Conservation (phyloP, 2,888 invertebrate genomes). For the Drosophila glabriapex region DNA sequence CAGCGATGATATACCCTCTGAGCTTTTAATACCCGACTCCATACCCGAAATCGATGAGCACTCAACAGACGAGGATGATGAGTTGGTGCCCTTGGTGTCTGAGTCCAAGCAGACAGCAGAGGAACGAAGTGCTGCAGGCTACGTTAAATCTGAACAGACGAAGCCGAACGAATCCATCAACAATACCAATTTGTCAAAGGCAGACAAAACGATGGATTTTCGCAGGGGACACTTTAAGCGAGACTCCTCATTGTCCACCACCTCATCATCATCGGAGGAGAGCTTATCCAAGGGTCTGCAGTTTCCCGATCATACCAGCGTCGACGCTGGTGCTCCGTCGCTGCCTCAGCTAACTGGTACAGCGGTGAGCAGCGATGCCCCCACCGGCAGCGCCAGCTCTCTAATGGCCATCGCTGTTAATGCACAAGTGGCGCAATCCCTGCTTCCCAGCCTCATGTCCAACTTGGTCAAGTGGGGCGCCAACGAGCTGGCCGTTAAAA, state of each 20-base stretch:
- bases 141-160: background rate
- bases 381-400: constrained; percentile 26
- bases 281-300: constrained; percentile 84
- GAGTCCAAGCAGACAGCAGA: constrained; percentile 14
- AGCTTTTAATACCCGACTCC: constrained; percentile 83
- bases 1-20: constrained; percentile 85
- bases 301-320: constrained; percentile 81
- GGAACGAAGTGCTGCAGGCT: background rate
- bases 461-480: constrained; percentile 79
- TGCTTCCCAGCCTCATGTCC: constrained; percentile 79
- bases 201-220: constrained; percentile 73
- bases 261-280: constrained; percentile 85
- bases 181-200: constrained; percentile 12
- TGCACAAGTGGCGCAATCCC: constrained; percentile 70
- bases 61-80: constrained; percentile 82
- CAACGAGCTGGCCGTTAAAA: background rate
- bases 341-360: constrained; percentile 53
- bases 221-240: constrained; percentile 84
- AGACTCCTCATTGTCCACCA: constrained; percentile 83
- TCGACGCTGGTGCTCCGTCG: constrained; percentile 60
- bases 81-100: constrained; percentile 64
- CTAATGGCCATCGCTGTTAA: constrained; percentile 56
- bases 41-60: constrained; percentile 85
- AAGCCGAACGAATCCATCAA: constrained; percentile 1
- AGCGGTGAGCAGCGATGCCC: background rate